These are phyloP conservation scores for Tychaedon coryphoeus DNA, from an alignment of 2,113 vertebrate genomes.

Conservation along the genomic window DNA sequence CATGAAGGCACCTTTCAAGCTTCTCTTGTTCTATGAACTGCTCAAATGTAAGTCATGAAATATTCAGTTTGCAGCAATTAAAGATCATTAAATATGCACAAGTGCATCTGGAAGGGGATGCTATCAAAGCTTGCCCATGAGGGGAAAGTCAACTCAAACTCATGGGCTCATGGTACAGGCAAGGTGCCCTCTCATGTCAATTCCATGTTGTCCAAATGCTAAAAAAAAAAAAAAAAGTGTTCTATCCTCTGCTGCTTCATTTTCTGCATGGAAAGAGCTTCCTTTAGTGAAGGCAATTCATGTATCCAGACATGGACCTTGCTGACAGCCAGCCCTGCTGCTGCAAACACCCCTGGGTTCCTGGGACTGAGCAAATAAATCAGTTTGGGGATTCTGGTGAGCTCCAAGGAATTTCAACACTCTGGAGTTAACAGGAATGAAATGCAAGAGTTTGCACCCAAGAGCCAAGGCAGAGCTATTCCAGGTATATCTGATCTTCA, in stretches of 20 bases:
- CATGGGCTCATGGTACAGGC: rapidly evolving
- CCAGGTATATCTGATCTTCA: neutral
- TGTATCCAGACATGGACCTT: neutral
- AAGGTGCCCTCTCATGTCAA: neutral
- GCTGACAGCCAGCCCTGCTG: neutral
- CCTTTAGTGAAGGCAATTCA: neutral
- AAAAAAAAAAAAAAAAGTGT: neutral
- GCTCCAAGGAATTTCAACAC: neutral
- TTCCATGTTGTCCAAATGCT: rapidly evolving
- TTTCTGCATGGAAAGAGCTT: neutral
- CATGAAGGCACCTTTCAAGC: neutral
- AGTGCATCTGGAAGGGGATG: slow-evolving; percentile 1
- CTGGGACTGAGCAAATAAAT: neutral
- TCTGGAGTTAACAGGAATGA: neutral
- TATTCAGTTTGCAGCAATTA: slow-evolving; percentile 42
- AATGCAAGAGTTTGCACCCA: neutral
- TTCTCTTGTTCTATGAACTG: neutral
- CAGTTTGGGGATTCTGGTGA: neutral
- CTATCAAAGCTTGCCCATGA: neutral
- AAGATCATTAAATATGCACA: slow-evolving; percentile 34
- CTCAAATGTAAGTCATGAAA: neutral
- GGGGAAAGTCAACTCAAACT: neutral
- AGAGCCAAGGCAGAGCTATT: neutral
- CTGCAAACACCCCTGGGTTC: neutral
- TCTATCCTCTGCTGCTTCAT: neutral